Percentiles rank a stretch among this genome's conserved stretches.
phyloP scores from a whole-genome alignment of 2,888 invertebrate species.

The Cryptocheilus praepositus region DNA sequence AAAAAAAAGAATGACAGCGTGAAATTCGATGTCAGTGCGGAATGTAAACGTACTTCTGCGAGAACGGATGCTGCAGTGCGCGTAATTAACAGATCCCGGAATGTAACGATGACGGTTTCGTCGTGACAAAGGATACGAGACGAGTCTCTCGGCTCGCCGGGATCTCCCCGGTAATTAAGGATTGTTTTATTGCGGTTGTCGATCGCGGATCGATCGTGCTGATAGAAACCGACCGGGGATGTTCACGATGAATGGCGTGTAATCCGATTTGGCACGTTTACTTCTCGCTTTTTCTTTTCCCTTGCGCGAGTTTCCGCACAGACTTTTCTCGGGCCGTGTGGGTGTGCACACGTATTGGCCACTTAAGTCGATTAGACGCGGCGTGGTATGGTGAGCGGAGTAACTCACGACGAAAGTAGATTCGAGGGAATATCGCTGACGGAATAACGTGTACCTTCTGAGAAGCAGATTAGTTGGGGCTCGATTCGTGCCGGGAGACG shows the following conservation, averaged over 20 bases:
- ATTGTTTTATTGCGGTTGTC: conserved; percentile 37
- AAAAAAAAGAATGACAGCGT: no score
- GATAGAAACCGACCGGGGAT: not conserved
- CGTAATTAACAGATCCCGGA: conserved; percentile 27
- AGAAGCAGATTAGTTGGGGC: no score
- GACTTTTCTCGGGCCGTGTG: conserved; percentile 10
- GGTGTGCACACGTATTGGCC: conserved; percentile 21
- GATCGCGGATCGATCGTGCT: not conserved
- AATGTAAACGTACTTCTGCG: conserved; percentile 17
- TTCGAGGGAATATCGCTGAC: not conserved
- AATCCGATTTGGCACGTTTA: conserved; percentile 56
- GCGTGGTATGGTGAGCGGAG: conserved; percentile 4
- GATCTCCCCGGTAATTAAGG: conserved; percentile 35
- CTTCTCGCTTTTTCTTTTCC: conserved; percentile 25
- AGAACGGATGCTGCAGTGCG: conserved; percentile 29
- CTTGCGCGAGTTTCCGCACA: not conserved
- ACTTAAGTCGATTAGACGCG: conserved; percentile 46
- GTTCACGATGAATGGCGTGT: conserved; percentile 30
- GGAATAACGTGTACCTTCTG: not conserved
- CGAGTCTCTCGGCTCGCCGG: conserved; percentile 6
- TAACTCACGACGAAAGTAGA: not conserved
- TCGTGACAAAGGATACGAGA: conserved; percentile 27
- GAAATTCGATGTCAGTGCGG: no score
- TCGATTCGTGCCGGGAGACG: no score
- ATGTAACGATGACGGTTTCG: not conserved